Evolutionary conservation across 2,797 vertebrate genomes (phyloP), one percentile per base, ranked within the genome.

Genomic region (Carcharodon carcharias): DNA sequence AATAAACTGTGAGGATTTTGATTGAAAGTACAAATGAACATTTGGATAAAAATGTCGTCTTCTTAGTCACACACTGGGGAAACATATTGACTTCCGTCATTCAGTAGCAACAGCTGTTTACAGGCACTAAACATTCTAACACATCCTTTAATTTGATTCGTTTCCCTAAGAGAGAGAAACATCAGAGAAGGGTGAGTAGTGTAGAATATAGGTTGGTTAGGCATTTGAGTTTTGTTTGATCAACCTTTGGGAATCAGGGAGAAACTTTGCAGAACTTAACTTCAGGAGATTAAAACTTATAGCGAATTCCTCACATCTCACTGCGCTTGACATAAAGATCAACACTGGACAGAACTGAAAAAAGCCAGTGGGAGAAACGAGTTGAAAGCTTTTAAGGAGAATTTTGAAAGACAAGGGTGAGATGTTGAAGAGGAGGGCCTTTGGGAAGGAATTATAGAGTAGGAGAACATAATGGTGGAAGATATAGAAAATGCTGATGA

Each of bases 21-120:
- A 95, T 73, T 95, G 93, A 54, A 95, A 95, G 93, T 50, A 95
- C 93, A 71, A 95, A 54, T 71, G 67, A 73, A 95, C 65, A 95
- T 54, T 95, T 95, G 65, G 67, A 56, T 71, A 95, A 95, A 73
- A 54, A 54, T 95, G 93, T 71, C 67, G 0, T 71, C 67, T 56
- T 31, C 63, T 45, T 71, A 95, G 40, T 71, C 23, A 67, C 92
- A 65, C 92, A 94, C 5, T 94, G 63, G 92, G 93, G 50, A 71
- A 95, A 54, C 23, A 95, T 95, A 95, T 26, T 73, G 67, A 71
- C 93, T 54, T 50, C 45, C 58, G 31, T 69, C 26, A 50, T 71
- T 95, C 93, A 73, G 40, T 14, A 95, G 67, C 18, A 95, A 2
- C 65, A 95, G 67, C 67, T 54, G 63, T 69, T 69, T 94, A 28